These are phyloP conservation scores for Zaprionus taronus DNA, from an alignment of 1,140 invertebrate species.

Conservation along the genomic window DNA sequence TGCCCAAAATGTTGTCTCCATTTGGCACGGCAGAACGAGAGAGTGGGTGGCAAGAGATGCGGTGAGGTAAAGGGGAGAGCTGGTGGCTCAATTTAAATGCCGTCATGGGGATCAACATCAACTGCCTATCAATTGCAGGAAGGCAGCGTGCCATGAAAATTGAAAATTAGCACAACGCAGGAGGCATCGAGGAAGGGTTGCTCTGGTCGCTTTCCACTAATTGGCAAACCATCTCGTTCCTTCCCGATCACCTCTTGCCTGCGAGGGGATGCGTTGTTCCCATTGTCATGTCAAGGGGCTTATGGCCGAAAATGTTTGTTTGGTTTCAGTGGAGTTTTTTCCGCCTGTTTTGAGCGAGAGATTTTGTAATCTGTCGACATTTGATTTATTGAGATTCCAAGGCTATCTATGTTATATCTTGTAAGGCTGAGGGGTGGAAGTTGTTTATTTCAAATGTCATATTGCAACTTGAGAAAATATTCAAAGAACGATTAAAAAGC, in stretches of 20 bases:
- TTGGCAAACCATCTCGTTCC: conserved; percentile 5
- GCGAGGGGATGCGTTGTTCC: not conserved
- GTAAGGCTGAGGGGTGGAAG: not conserved
- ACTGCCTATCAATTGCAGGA: conserved; percentile 70
- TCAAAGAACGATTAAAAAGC: too few relatives aligned
- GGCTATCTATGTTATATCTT: conserved; percentile 6
- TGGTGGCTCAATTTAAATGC: conserved; percentile 68
- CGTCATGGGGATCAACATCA: conserved; percentile 75
- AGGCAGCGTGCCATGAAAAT: conserved; percentile 71
- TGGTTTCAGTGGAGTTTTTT: conserved; percentile 13
- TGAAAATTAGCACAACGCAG: conserved; percentile 69
- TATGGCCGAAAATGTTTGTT: conserved; percentile 23
- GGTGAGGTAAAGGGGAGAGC: not conserved
- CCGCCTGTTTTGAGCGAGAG: not conserved
- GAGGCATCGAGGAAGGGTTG: conserved; percentile 25
- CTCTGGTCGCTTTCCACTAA: conserved; percentile 36
- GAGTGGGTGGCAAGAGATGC: not conserved
- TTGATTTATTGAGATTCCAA: conserved; percentile 72
- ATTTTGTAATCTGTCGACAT: conserved; percentile 37
- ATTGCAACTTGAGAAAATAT: not conserved
- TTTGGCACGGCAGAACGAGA: not conserved
- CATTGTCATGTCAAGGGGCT: conserved; percentile 41
- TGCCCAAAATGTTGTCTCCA: not conserved
- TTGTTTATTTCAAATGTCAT: not conserved
- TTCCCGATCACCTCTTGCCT: not conserved